Evolutionary conservation across 2,888 invertebrate genomes (phyloP).

Genomic region (Eutolmus rufibarbis): DNA sequence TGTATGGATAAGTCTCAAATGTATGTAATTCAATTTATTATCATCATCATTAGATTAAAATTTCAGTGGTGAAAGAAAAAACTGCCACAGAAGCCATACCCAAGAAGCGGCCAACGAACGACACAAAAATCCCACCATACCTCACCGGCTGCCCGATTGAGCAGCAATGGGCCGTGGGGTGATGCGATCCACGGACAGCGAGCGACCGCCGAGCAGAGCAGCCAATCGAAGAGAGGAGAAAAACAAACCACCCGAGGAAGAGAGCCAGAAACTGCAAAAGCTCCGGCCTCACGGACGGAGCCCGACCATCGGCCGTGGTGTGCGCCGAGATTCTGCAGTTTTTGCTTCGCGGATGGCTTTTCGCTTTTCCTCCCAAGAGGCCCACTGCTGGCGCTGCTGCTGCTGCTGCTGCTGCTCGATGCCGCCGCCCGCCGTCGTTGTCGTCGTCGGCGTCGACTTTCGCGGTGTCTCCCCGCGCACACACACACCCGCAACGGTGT

Average conservation of each 20-base stretch:
- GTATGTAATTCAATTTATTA: neutral
- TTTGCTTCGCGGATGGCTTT: neutral
- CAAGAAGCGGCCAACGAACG: neutral
- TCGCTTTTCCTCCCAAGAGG: slow-evolving; percentile 12
- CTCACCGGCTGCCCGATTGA: neutral
- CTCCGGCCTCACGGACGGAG: neutral
- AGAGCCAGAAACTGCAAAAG: neutral
- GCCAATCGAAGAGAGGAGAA: neutral
- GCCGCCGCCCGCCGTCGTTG: neutral
- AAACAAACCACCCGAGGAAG: neutral
- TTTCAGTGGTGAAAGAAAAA: neutral
- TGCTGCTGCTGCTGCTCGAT: neutral
- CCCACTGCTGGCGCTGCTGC: neutral
- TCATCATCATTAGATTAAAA: neutral
- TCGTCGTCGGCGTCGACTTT: neutral
- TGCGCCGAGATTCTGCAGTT: neutral
- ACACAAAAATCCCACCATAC: neutral
- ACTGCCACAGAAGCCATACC: neutral
- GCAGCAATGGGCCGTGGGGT: neutral
- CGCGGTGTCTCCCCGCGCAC: neutral
- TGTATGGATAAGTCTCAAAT: neutral
- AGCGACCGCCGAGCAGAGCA: neutral
- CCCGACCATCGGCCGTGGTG: neutral
- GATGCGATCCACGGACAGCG: neutral
- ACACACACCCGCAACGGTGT: neutral